Evolutionary conservation across 1,140 invertebrate genomes (phyloP).

Genomic region (Drusus annulatus): DNA sequence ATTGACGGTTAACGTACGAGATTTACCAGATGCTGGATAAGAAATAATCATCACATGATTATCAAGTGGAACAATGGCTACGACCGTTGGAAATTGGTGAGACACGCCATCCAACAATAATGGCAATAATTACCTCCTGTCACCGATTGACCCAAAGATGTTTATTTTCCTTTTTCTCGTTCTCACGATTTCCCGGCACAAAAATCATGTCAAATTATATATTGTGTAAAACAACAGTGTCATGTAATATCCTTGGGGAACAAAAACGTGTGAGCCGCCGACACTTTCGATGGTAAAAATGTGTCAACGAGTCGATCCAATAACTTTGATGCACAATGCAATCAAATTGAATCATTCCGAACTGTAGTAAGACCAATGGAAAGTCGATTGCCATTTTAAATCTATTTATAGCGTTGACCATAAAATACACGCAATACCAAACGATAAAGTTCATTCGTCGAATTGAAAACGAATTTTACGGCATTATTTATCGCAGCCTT

Average conservation of each 20-base stretch:
- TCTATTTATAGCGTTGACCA: no score
- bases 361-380: no score
- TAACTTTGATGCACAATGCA: no score
- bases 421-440: no score
- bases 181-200: constrained; percentile 15
- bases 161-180: neutral
- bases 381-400: no score
- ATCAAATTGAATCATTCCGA: no score
- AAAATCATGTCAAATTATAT: constrained; percentile 1
- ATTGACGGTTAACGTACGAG: neutral
- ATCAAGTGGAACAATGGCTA: neutral
- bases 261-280: constrained; percentile 4
- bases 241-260: constrained; percentile 15
- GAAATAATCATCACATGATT: neutral
- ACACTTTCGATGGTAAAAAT: no score
- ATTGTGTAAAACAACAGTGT: constrained; percentile 4
- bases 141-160: constrained; percentile 15
- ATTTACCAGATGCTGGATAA: constrained; percentile 3
- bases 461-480: neutral
- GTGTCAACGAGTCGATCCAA: no score
- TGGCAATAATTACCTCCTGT: neutral
- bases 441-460: no score
- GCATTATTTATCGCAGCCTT: constrained; percentile 3
- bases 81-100: constrained; percentile 12
- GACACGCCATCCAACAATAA: constrained; percentile 24